Base-by-base conservation (phyloP, 2,888 invertebrate genomes). In the Euproctis similis region DNA sequence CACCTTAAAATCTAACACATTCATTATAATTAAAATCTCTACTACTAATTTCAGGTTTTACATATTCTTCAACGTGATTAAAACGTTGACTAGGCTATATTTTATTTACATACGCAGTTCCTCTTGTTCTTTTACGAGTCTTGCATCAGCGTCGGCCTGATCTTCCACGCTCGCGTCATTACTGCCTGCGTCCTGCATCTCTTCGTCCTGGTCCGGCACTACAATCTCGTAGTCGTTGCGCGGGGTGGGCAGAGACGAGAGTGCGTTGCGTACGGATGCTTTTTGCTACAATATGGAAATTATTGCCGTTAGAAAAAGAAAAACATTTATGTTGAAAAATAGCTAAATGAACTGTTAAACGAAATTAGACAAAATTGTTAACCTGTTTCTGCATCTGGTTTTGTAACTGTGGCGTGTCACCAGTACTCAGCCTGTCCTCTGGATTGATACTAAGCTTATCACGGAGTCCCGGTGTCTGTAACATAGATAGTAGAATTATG, bases 221-320 rank as follows among this genome's bases (percentile, higher is more conserved):
- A 98, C 97, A 56, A 98, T 97, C 84, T 99, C 98, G 70, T 97
- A 99, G 77, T 99, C 98, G 67, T 99, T 98, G 49, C 93, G 92
- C 0, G 99, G 98, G 1, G 89, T 75, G 1, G 99, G 99, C 33
- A 99, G 81, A 1, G 90, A 82, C 12, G 91, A 90, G 12, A 98
- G 81, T 0, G 94, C 93, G 39, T 89, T 88, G 22, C 92, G 89
- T 11, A 97, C 86, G 30, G 92, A 89, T 29, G 91, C 89, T 59
- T 92, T 92, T 16, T 87, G 42, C 67, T 88, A 59, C 8, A 9
- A 18, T 8, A 8, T n/a, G n/a, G n/a, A n/a, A n/a, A n/a, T n/a
- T n/a, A n/a, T n/a, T n/a, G n/a, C n/a, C n/a, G n/a, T n/a, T n/a
- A n/a, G n/a, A n/a, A n/a, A n/a, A 4, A 21, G 10, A 21, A 21